A percentile compares a stretch with the other conserved stretches of the same genome.
phyloP scores from a whole-genome alignment of 2,113 vertebrate genomes.

The Lepisosteus oculatus region DNA sequence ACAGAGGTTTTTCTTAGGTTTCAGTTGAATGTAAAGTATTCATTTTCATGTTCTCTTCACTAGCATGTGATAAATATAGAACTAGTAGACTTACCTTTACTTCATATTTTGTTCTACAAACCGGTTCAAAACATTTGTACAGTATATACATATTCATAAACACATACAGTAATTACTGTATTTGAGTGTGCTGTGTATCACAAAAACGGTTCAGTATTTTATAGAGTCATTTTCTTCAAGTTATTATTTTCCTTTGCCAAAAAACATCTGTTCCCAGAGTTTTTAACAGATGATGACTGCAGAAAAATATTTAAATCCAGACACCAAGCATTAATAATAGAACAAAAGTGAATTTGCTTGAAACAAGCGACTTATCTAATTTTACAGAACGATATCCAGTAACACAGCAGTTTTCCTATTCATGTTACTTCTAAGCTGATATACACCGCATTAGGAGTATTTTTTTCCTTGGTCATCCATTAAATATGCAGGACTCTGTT shows the following conservation, averaged over 20 bases:
- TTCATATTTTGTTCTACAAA: background rate
- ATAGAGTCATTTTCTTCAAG: background rate
- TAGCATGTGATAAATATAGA: background rate
- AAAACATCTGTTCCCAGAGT: too few relatives aligned
- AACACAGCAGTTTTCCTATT: background rate
- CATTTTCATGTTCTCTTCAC: too few relatives aligned
- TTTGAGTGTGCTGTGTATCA: conserved; percentile 11
- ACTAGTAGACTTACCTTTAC: background rate
- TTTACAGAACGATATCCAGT: background rate
- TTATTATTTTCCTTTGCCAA: too few relatives aligned
- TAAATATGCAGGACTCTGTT: conserved; percentile 4
- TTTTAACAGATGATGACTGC: too few relatives aligned
- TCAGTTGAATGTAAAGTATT: too few relatives aligned
- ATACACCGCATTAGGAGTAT: background rate
- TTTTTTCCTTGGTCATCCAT: background rate
- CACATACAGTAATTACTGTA: background rate
- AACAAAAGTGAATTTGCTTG: too few relatives aligned
- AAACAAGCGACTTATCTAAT: background rate
- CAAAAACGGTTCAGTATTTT: conserved; percentile 7
- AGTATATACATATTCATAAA: background rate
- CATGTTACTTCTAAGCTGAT: background rate
- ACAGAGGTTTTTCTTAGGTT: too few relatives aligned
- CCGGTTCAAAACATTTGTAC: background rate
- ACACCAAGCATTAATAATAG: too few relatives aligned
- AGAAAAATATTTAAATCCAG: too few relatives aligned